Evolutionary conservation across 1,140 invertebrate species (phyloP), one percentile per base, ranked within the genome.

Genomic region (Drosophila watanabei): DNA sequence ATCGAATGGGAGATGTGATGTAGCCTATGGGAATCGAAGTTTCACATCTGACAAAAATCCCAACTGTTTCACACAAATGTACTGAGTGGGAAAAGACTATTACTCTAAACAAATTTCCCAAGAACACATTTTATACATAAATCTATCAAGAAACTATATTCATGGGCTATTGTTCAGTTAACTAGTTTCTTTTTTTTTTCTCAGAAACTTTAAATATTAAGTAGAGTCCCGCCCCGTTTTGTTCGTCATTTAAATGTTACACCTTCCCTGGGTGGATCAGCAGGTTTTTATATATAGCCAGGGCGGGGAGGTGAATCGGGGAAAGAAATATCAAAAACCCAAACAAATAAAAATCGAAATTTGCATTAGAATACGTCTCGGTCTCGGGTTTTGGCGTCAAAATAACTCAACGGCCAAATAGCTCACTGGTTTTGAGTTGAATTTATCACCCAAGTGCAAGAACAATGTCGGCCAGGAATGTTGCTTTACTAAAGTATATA

Each of bases 281-380:
- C 71, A 49, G 71, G 71, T 66, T 73, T 79, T 41, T 20, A 41
- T 70, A 59, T 35, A n/a, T 39, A 35, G 18, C 24, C 24, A 18
- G 13, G 35, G 13, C 11, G 10, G 43, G 43, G 43, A n/a, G 57
- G 28, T 56, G 39, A 57, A 49, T 33, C 35, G 16, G 63, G 68
- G 33, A 69, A 43, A 60, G 33, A 69, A 43, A 60, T 63, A 72
- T 82, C 58, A 62, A 63, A 68, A 64, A 77, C 66, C 32, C 57
- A 71, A 75, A 61, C 73, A 77, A 70, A 77, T 73, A 61, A 73
- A 61, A 73, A 37, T 51, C 46, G 16, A 64, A 79, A 85, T 84
- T 85, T 68, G 82, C 81, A 84, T 84, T 52, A 77, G 61, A 83
- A 81, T 70, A 79, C 65, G 46, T 66, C 71, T 63, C 33, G 43